Evolutionary conservation across 2,797 vertebrate genomes (phyloP), one percentile per base, ranked within the genome.

Genomic region (Tachyglossus aculeatus): DNA sequence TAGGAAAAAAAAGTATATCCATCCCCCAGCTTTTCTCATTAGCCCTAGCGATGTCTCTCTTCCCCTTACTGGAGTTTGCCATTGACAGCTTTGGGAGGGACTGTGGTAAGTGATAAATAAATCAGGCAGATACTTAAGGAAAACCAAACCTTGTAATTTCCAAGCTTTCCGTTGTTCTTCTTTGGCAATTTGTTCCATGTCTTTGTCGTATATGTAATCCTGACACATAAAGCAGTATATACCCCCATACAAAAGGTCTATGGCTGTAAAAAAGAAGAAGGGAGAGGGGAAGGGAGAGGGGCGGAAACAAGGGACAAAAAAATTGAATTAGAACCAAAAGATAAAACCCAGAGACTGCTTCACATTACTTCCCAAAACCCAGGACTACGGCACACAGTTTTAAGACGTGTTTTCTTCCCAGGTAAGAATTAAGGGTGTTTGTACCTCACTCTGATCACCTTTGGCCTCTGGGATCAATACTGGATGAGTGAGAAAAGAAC

Each of bases 181-280:
- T 97, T 98, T 99, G 95, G 97, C 98, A 90, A 99, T 98, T 92
- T 97, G 96, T 88, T 99, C 98, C 94, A 99, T 97, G 89, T 99
- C 98, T 96, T 97, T 99, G 94, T 99, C 98, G 81, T 99, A 99
- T 91, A 99, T 97, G 93, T 99, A 99, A 94, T 99, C 98, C 95
- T 99, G 98, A 95, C 98, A 99, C 91, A 97, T 93, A 93, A 99
- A 99, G 95, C 98, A 99, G 92, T 99, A 99, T 91, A 99, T 97
- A 84, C 96, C 97, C 68, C 97, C 97, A 81, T 99, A 98, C 90
- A 97, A 95, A 89, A 99, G 93, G 88, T 99, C 97, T 91, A 99
- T 96, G 85, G 97, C 97, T 99, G 91, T 37, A 87, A 85, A 74
- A 86, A 78, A 82, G 70, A 80, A 75, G 43, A 63, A 44, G 66